These are phyloP conservation scores for Neosalanx taihuensis DNA, from an alignment of 2,797 vertebrate species.

Conservation along the genomic window DNA sequence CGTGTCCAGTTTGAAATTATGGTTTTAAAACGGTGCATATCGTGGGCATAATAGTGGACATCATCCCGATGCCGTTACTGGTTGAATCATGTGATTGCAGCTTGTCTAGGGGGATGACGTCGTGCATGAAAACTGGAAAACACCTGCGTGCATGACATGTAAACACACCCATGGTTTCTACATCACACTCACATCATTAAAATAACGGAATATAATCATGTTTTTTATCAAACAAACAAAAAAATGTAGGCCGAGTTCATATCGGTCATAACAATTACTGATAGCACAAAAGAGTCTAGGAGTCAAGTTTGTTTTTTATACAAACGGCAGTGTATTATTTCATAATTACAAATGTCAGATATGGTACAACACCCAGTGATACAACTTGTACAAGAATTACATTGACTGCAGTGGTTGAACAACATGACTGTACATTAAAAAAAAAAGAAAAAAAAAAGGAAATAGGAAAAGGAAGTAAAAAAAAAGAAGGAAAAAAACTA, in stretches of 20 bases:
- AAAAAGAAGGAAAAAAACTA: background rate
- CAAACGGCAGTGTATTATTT: conserved; percentile 86
- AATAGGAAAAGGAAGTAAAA: conserved; percentile 42
- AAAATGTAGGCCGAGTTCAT: background rate
- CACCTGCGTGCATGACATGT: background rate
- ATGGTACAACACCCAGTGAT: conserved; percentile 82
- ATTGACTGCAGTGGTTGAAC: conserved; percentile 82
- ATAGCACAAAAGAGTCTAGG: conserved; percentile 42
- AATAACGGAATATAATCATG: background rate
- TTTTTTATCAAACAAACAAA: background rate
- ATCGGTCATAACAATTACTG: background rate
- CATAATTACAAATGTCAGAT: conserved; percentile 82
- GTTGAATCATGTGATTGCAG: conserved; percentile 23
- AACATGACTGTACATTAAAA: conserved; percentile 77
- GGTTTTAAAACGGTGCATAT: background rate
- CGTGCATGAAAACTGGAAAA: background rate
- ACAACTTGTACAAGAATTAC: conserved; percentile 81
- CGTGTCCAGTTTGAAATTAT: background rate
- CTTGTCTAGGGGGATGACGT: conserved; percentile 11
- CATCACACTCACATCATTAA: background rate
- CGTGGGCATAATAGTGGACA: background rate
- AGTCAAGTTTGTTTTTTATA: conserved; percentile 62
- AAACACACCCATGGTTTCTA: background rate
- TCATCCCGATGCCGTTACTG: background rate
- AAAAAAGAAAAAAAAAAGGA: conserved; percentile 44